A percentile compares a stretch with the other conserved stretches of the same genome.
phyloP scores from a whole-genome alignment of 1,140 invertebrate species.

The Belonocnema kinseyi region DNA sequence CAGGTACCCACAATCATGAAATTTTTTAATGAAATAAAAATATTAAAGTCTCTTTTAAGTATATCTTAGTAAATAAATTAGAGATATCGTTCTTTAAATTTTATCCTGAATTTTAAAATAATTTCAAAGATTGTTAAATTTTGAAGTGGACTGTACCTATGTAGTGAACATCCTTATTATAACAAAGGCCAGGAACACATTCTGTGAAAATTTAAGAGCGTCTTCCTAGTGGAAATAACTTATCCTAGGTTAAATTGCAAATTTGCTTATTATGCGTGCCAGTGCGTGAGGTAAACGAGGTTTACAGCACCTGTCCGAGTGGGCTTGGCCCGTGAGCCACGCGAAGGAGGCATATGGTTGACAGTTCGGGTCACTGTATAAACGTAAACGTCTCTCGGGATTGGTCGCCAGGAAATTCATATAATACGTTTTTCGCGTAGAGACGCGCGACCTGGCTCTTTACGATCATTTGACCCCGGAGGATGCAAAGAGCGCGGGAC shows the following conservation, averaged over 20 bases:
- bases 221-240: background rate
- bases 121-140: too few relatives aligned
- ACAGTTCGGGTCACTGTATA: conserved; percentile 58
- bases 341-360: conserved; percentile 50
- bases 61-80: too few relatives aligned
- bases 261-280: conserved; percentile 30
- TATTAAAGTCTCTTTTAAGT: too few relatives aligned
- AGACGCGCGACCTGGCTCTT: conserved; percentile 54
- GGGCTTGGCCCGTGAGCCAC: conserved; percentile 53
- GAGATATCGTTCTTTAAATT: too few relatives aligned
- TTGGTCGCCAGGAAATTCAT: conserved; percentile 61
- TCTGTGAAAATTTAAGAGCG: background rate
- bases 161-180: too few relatives aligned
- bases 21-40: too few relatives aligned
- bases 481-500: conserved; percentile 48
- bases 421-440: conserved; percentile 55
- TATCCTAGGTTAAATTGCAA: background rate
- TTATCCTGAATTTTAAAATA: too few relatives aligned
- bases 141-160: too few relatives aligned
- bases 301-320: conserved; percentile 65
- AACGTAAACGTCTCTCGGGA: conserved; percentile 42
- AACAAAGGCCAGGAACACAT: background rate
- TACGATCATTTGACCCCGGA: conserved; percentile 63
- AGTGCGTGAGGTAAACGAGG: conserved; percentile 61
- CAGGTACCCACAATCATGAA: too few relatives aligned